Evolutionary conservation across 2,113 vertebrate species (phyloP).

Genomic region (Herpetotheres cachinnans): DNA sequence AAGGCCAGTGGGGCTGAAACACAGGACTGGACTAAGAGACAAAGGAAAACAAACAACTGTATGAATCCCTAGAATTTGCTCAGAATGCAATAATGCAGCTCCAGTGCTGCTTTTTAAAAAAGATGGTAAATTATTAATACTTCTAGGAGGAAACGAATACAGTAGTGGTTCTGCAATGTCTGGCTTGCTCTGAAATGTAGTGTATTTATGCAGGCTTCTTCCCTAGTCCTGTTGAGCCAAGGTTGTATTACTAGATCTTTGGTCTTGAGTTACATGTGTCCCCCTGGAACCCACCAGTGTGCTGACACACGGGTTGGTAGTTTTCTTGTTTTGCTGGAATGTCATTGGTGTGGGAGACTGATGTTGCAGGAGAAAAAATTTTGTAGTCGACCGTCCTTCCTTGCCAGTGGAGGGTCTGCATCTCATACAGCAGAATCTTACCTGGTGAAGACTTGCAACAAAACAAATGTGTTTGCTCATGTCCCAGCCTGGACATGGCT

Average conservation of each 20-base stretch:
- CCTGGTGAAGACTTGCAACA: neutral
- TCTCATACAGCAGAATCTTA: neutral
- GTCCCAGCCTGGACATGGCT: neutral
- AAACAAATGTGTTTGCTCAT: neutral
- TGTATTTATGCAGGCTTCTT: neutral
- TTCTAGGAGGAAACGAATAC: slow-evolving; percentile 22
- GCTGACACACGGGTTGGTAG: accelerated
- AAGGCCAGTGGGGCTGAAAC: neutral
- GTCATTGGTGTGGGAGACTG: neutral
- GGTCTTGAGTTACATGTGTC: neutral
- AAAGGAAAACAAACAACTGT: neutral
- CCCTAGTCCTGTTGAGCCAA: neutral
- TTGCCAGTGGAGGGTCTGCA: neutral
- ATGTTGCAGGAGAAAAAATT: neutral
- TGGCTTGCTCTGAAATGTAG: neutral
- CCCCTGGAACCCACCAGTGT: neutral
- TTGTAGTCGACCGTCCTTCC: neutral
- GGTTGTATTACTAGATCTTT: neutral
- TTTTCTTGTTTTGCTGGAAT: neutral
- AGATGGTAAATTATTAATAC: slow-evolving; percentile 59
- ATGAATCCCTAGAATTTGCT: slow-evolving; percentile 3
- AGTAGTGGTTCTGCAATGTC: slow-evolving; percentile 1
- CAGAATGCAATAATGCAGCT: neutral
- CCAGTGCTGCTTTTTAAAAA: neutral
- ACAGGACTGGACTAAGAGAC: neutral